phyloP scores from a whole-genome alignment of 1,140 invertebrate genomes.

The Tetramorium parvispinum region DNA sequence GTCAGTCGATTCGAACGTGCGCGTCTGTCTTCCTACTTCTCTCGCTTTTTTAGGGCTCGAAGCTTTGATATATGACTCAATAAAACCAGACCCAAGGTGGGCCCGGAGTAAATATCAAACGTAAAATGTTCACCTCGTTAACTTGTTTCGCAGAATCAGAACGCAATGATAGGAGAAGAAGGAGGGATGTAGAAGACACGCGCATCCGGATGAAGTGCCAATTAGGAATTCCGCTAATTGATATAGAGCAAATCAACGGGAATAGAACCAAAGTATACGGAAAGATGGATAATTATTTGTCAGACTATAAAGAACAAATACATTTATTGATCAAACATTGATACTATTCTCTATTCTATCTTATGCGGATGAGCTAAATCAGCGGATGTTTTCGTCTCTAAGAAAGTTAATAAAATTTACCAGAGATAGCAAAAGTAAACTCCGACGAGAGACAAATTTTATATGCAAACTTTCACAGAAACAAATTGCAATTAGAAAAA shows the following conservation, averaged over 20 bases:
- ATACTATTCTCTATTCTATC: background rate
- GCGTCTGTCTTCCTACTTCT: constrained; percentile 30
- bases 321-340: background rate
- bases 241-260: constrained; percentile 61
- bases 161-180: background rate
- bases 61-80: constrained; percentile 83
- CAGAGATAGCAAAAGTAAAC: background rate
- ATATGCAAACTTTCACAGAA: background rate
- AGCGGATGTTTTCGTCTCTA: background rate
- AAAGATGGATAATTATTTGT: background rate
- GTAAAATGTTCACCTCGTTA: constrained; percentile 83
- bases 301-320: background rate
- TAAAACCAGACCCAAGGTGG: constrained; percentile 81
- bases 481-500: background rate
- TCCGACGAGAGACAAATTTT: background rate
- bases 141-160: constrained; percentile 68
- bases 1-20: constrained; percentile 40
- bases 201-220: constrained; percentile 61
- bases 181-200: constrained; percentile 16
- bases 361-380: constrained; percentile 2
- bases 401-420: background rate
- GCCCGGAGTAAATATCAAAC: constrained; percentile 82
- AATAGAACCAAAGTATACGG: background rate
- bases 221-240: constrained; percentile 78
- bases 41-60: constrained; percentile 53